Percentiles rank a stretch among this genome's conserved stretches.
phyloP scores from a whole-genome alignment of 2,888 invertebrate species.

The Drosophila neotestacea region DNA sequence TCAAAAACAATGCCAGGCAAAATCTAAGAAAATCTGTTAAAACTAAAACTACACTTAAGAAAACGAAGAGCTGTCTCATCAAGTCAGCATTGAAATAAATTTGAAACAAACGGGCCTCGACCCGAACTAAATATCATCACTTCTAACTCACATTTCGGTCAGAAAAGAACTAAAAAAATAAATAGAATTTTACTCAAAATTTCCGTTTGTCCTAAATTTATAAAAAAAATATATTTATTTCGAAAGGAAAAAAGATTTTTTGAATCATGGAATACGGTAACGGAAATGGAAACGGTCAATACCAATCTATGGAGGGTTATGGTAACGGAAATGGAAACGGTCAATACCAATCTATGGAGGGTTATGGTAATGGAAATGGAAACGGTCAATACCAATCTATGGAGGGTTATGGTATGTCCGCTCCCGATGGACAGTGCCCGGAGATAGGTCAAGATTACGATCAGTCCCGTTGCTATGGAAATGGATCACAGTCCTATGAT shows the following conservation, averaged over 20 bases:
- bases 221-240: background rate
- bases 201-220: slow-evolving; percentile 12
- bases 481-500: slow-evolving; percentile 44
- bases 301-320: slow-evolving; percentile 47
- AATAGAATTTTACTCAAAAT: slow-evolving; percentile 23
- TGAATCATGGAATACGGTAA: slow-evolving; percentile 60
- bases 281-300: slow-evolving; percentile 38
- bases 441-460: slow-evolving; percentile 55
- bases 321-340: slow-evolving; percentile 50
- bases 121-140: slow-evolving; percentile 1
- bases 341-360: slow-evolving; percentile 20
- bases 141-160: slow-evolving; percentile 56
- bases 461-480: slow-evolving; percentile 37
- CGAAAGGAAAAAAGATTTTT: background rate
- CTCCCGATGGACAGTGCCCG: slow-evolving; percentile 48
- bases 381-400: slow-evolving; percentile 46
- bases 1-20: too few species aligned
- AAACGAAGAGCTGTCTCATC: slow-evolving; percentile 19
- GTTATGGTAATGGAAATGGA: slow-evolving; percentile 48
- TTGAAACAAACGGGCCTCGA: background rate
- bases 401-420: slow-evolving; percentile 56
- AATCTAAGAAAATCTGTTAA: too few species aligned
- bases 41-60: too few species aligned
- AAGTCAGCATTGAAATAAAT: slow-evolving; percentile 30
- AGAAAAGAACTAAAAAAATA: slow-evolving; percentile 27